Evolutionary conservation across 2,113 vertebrate species (phyloP), one percentile per base, ranked within the genome.

Genomic region (Sinosuthora webbiana): DNA sequence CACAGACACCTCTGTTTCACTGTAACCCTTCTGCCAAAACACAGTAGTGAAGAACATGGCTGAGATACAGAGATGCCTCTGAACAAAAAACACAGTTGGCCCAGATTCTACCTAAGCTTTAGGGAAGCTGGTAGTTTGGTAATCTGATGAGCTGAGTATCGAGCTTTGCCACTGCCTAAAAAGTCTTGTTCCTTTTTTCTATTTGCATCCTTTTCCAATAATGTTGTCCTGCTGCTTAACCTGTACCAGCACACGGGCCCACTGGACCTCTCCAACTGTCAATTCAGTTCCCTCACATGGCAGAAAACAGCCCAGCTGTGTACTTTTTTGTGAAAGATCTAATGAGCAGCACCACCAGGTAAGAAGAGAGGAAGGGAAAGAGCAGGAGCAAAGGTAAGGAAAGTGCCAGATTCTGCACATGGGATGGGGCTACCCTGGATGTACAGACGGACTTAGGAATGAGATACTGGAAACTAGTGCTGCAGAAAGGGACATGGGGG

Each of bases 371-470:
- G 50, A 75, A 84, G 12, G 28, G 19, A 75, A 42, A 49, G 30
- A 56, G 30, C 35, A 39, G 12, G 16, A 49, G 13, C n/a, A 65
- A 35, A 85, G 19, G 13, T 30, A 75, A 49, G 15, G 15, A 14
- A 75, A n/a, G 44, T 39, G 28, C 13, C 1, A 1, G 28, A 22
- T 75, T 82, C 39, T 89, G 39, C 20, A n/a, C 9, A 12, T 44
- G 44, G 15, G 15, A 52, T 8, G 8, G 37, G 44, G 3, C 27
- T 28, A 6, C 15, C 60, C 33, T 59, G 33, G 6, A 1, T 39
- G 7, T 16, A 14, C 0, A 0, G 2, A 52, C 44, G 67, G 53
- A 59, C 44, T 59, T 13, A 2, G 23, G 23, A 75, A 59, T 67
- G 3, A 21, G 15, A n/a, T 7, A 7, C 13, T 60, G 69, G 45